Conservation (phyloP, 2,888 invertebrate genomes). For the Hofmannophila pseudospretella region DNA sequence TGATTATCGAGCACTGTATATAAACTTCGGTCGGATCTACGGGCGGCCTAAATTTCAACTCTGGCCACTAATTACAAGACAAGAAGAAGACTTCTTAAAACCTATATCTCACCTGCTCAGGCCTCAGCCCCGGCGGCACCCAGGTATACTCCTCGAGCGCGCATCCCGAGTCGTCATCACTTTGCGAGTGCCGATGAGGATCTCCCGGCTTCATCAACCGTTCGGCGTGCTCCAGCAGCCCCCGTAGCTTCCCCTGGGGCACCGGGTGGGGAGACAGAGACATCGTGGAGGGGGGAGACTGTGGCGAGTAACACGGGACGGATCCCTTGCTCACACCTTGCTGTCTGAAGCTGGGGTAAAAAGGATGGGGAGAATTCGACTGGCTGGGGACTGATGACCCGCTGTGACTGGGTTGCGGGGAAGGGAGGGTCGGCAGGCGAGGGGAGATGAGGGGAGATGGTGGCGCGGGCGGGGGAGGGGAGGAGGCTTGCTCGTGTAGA, state of each 20-base stretch:
- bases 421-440: constrained; percentile 50
- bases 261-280: constrained; percentile 64
- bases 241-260: constrained; percentile 67
- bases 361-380: constrained; percentile 61
- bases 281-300: constrained; percentile 67
- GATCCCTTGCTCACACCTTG: constrained; percentile 53
- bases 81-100: too few species aligned
- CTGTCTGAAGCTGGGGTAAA: constrained; percentile 57
- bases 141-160: constrained; percentile 98
- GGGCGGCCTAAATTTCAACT: too few species aligned
- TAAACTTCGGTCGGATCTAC: too few species aligned
- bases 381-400: constrained; percentile 58
- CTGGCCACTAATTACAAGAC: too few species aligned
- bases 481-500: constrained; percentile 51
- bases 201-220: constrained; percentile 81
- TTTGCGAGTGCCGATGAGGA: constrained; percentile 92
- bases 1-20: too few species aligned
- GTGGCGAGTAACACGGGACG: constrained; percentile 49
- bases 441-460: constrained; percentile 54
- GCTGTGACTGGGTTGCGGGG: constrained; percentile 64
- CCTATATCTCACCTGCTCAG: constrained; percentile 89
- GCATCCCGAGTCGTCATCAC: constrained; percentile 98
- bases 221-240: constrained; percentile 72
- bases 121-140: constrained; percentile 97
- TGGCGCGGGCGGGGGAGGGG: constrained; percentile 61